phyloP scores from a whole-genome alignment of 1,140 invertebrate genomes.

The Reticulitermes speratus region DNA sequence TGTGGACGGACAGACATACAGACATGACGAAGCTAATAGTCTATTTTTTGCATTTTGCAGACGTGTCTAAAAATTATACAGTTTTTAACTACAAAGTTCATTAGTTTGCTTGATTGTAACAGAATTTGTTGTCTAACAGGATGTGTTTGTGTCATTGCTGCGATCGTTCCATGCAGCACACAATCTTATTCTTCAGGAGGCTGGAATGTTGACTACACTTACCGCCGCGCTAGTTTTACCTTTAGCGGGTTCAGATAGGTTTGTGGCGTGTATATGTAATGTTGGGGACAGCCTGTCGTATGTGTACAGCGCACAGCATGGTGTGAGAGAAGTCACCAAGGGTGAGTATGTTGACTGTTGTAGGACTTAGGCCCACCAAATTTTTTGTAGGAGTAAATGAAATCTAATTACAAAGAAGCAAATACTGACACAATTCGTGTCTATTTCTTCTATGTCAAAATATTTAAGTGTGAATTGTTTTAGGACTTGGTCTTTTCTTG shows the following conservation, averaged over 20 bases:
- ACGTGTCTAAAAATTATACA: too few species aligned
- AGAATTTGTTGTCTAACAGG: slow-evolving; percentile 49
- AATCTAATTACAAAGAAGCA: neutral
- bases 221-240: slow-evolving; percentile 78
- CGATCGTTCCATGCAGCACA: slow-evolving; percentile 86
- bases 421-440: neutral
- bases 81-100: neutral
- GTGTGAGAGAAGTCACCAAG: slow-evolving; percentile 70
- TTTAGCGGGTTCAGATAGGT: slow-evolving; percentile 53
- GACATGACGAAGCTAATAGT: too few species aligned
- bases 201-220: slow-evolving; percentile 84
- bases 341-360: slow-evolving; percentile 46
- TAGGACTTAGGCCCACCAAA: neutral
- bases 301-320: slow-evolving; percentile 77
- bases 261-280: slow-evolving; percentile 85
- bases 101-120: neutral
- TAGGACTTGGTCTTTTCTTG: too few species aligned
- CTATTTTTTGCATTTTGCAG: too few species aligned
- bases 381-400: neutral
- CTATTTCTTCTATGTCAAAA: too few species aligned
- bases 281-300: slow-evolving; percentile 89
- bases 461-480: too few species aligned
- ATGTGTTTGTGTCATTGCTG: slow-evolving; percentile 77
- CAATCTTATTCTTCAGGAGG: slow-evolving; percentile 80
- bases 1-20: too few species aligned